A percentile compares a stretch with the other conserved stretches of the same genome.
Conservation (phyloP, 2,113 vertebrate species). For the Etheostoma cragini region DNA sequence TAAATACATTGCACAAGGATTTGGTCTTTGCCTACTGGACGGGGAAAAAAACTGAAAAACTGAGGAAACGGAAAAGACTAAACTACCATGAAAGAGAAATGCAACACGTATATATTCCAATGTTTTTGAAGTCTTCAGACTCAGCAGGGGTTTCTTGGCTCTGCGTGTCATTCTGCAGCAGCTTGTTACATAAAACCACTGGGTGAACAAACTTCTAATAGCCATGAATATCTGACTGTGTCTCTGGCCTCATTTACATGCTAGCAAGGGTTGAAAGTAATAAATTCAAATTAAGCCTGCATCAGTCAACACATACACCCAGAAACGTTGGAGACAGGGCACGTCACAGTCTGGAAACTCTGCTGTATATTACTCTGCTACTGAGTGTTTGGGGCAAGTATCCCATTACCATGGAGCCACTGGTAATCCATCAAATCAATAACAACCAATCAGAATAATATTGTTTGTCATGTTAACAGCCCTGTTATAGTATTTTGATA, state of each 20-base stretch:
- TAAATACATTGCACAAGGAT: background rate
- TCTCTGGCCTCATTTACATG: slow-evolving; percentile 45
- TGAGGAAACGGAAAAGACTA: slow-evolving; percentile 1
- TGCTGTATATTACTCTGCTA: background rate
- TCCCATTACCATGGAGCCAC: background rate
- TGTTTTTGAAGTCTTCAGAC: background rate
- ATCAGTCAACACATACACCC: slow-evolving; percentile 13
- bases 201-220: slow-evolving; percentile 41
- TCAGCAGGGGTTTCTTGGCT: slow-evolving; percentile 2
- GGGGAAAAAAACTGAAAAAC: background rate
- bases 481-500: background rate
- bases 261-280: slow-evolving; percentile 5
- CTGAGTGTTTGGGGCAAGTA: background rate
- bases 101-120: background rate
- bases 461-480: background rate
- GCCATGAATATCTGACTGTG: slow-evolving; percentile 37
- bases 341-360: slow-evolving; percentile 2
- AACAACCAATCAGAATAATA: background rate
- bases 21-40: background rate
- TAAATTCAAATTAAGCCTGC: slow-evolving; percentile 37
- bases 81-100: background rate
- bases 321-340: background rate
- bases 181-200: slow-evolving; percentile 42
- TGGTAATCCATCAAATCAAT: no score
- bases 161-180: background rate